Conservation (phyloP, 2,113 vertebrate genomes). For the Periophthalmus modestus region DNA sequence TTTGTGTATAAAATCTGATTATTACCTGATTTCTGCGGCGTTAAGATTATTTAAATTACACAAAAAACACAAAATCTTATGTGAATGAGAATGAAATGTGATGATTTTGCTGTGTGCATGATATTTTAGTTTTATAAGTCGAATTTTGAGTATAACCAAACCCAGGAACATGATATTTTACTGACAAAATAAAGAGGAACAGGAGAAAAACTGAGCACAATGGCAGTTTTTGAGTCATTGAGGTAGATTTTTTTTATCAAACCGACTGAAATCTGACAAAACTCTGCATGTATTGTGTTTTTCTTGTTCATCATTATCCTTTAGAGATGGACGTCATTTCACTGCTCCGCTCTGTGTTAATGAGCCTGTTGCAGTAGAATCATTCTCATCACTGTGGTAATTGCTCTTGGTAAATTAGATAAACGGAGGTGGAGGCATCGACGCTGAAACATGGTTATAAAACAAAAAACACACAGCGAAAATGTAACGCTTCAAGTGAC, state of each 20-base stretch:
- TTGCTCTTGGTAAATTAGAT: slow-evolving; percentile 4
- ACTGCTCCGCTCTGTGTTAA: not conserved
- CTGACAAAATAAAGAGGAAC: not conserved
- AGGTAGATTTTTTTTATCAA: not conserved
- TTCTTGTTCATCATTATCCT: not conserved
- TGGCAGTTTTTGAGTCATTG: too few relatives aligned
- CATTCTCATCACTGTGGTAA: not conserved
- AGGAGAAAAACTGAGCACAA: not conserved
- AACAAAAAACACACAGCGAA: not conserved
- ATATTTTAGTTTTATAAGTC: too few relatives aligned
- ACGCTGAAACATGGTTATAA: not conserved
- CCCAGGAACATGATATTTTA: too few relatives aligned
- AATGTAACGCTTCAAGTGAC: not conserved
- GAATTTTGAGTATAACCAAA: too few relatives aligned
- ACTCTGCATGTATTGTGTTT: too few relatives aligned
- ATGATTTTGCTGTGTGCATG: too few relatives aligned
- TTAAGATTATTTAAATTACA: too few relatives aligned
- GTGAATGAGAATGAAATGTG: too few relatives aligned
- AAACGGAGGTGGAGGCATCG: not conserved
- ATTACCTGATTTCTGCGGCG: too few relatives aligned
- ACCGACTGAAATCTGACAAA: not conserved
- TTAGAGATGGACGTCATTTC: not conserved
- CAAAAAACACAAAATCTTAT: too few relatives aligned
- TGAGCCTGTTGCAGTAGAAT: not conserved
- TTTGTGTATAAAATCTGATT: not conserved